Evolutionary conservation across 2,113 vertebrate genomes (phyloP).

Genomic region (Hippopotamus amphibius): DNA sequence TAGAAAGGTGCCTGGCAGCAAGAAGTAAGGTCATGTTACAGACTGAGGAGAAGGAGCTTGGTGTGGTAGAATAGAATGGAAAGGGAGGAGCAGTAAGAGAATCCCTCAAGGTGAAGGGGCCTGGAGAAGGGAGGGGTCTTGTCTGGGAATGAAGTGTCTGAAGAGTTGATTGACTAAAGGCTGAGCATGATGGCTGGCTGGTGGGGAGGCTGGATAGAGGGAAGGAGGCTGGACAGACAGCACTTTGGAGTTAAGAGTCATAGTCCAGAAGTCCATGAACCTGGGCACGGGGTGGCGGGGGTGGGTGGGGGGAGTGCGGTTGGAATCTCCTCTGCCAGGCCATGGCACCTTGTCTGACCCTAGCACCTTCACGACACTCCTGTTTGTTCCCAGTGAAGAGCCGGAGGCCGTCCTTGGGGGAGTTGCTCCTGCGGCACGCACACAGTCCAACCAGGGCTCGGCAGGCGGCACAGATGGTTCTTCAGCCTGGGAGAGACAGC

Average conservation of each 20-base stretch:
- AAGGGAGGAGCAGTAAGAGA: background rate
- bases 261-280: background rate
- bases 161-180: background rate
- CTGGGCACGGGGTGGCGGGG: background rate
- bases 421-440: conserved; percentile 95
- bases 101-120: background rate
- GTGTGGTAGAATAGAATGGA: conserved; percentile 8
- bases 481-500: conserved; percentile 93
- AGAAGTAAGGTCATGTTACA: background rate
- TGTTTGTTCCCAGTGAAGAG: conserved; percentile 90
- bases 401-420: conserved; percentile 94
- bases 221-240: background rate
- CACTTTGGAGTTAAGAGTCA: background rate
- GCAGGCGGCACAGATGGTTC: conserved; percentile 91
- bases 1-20: background rate
- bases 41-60: background rate
- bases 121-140: conserved; percentile 20
- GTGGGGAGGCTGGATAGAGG: background rate
- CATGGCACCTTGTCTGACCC: background rate
- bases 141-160: background rate
- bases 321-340: background rate
- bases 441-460: conserved; percentile 95
- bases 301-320: background rate
- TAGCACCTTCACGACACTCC: background rate
- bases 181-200: background rate